phyloP scores from a whole-genome alignment of 2,797 vertebrate species.

The Pantherophis alleghaniensis region DNA sequence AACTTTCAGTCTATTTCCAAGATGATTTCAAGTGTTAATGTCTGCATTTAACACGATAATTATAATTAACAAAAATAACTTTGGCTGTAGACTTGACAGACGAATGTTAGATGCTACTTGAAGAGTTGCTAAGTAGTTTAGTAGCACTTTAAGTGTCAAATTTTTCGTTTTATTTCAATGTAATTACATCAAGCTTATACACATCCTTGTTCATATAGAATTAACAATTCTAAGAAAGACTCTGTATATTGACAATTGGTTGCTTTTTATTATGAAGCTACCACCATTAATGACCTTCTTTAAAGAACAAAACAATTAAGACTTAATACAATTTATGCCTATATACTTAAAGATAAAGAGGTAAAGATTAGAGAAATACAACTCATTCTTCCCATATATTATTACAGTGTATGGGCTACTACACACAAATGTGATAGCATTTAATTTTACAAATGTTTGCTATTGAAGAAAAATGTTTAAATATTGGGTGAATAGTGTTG shows the following conservation, averaged over 20 bases:
- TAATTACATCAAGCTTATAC: not conserved
- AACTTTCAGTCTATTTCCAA: not conserved
- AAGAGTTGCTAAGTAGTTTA: not conserved
- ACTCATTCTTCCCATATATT: not conserved
- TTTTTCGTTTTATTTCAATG: not conserved
- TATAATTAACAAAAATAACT: not conserved
- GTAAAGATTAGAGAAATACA: not conserved
- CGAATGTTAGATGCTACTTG: not conserved
- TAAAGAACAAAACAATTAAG: not conserved
- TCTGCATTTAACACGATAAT: not conserved
- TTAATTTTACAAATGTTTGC: not conserved
- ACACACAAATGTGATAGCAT: not conserved
- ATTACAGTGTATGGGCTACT: not conserved
- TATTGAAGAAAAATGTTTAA: not conserved
- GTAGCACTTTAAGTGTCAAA: not conserved
- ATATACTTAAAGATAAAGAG: not conserved
- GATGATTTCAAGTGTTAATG: not conserved
- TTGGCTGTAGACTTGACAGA: not conserved
- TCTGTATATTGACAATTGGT: too few species aligned
- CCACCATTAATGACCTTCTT: not conserved
- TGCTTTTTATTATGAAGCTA: not conserved
- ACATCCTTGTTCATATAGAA: accelerated
- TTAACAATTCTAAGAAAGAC: not conserved
- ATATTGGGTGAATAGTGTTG: not conserved
- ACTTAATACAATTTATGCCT: not conserved